Conservation (phyloP, 2,797 vertebrate genomes). For the Acanthiza pusilla region DNA sequence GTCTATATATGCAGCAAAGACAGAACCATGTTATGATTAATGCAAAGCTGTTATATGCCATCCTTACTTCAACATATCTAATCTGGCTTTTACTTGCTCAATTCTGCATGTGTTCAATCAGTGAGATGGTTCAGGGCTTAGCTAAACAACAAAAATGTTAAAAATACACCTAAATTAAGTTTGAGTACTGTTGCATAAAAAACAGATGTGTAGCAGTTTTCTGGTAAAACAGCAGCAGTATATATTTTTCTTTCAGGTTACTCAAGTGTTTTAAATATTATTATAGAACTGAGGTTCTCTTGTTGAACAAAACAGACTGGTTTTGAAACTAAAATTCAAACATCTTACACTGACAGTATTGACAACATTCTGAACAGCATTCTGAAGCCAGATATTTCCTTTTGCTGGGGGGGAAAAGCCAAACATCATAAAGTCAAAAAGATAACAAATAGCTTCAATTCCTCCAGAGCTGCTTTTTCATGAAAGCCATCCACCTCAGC, state of each 20-base stretch:
- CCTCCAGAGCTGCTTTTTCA: not conserved
- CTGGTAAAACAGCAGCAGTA: not conserved
- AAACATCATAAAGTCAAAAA: not conserved
- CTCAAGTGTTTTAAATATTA: not conserved
- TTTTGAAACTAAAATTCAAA: not conserved
- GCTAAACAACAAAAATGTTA: not conserved
- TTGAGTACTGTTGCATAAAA: not conserved
- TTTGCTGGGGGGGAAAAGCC: not conserved
- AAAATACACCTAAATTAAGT: not conserved
- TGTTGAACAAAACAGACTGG: not conserved
- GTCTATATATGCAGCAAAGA: not conserved
- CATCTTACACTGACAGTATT: not conserved
- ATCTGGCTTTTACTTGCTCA: not conserved
- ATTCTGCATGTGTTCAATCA: not conserved
- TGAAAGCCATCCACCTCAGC: not conserved
- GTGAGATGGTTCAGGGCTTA: not conserved
- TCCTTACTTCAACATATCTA: not conserved
- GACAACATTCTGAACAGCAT: not conserved
- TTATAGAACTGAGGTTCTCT: not conserved
- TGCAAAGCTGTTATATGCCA: not conserved
- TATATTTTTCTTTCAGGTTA: not conserved
- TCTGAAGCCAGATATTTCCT: not conserved
- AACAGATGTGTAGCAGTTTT: not conserved
- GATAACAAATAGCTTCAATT: not conserved
- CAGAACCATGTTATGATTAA: not conserved